Conservation (phyloP, 1,140 invertebrate species). For the Meloidogyne hapla region DNA sequence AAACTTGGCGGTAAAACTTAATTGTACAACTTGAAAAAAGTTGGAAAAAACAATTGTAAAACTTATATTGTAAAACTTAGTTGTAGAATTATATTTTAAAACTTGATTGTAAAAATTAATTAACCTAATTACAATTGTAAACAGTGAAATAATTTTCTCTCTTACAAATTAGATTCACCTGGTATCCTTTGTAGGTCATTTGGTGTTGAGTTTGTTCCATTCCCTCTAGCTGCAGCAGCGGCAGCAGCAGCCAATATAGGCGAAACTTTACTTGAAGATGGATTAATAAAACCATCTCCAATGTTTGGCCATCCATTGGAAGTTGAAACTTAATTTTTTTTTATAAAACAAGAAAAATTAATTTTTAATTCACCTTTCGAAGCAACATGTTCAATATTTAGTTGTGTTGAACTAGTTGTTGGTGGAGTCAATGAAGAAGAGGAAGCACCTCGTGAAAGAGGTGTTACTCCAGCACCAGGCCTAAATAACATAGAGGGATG, state of each 20-base stretch:
- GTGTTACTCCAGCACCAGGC: not conserved
- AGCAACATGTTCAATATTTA: not conserved
- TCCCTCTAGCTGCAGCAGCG: not conserved
- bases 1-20: not conserved
- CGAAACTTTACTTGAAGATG: not conserved
- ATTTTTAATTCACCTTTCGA: not conserved
- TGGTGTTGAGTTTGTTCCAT: not conserved
- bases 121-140: too few species aligned
- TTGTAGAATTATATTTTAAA: slow-evolving; percentile 4
- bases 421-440: slow-evolving; percentile 9
- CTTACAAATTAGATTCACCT: not conserved
- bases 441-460: slow-evolving; percentile 18
- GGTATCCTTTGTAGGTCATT: not conserved
- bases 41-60: slow-evolving; percentile 1
- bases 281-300: not conserved
- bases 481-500: not conserved
- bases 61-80: not conserved
- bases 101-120: too few species aligned
- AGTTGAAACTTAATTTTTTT: not conserved
- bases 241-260: not conserved
- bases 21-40: too few species aligned
- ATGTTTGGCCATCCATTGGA: not conserved
- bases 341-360: not conserved
- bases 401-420: not conserved
- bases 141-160: not conserved